Evolutionary conservation across 2,113 vertebrate species (phyloP).

Genomic region (Phalacrocorax aristotelis): DNA sequence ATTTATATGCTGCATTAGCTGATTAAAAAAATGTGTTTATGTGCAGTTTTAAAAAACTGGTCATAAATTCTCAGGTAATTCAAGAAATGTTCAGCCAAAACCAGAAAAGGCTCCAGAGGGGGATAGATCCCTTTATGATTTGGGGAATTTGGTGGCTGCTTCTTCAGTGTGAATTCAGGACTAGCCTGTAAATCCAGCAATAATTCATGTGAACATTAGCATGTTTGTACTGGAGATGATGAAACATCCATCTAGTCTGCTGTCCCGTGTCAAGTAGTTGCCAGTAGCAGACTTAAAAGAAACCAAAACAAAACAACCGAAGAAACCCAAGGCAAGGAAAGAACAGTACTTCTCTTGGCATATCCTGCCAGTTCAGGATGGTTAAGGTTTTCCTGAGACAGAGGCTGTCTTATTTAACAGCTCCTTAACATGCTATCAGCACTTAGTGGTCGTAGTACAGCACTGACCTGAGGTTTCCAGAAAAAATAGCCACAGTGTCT

Average conservation of each 20-base stretch:
- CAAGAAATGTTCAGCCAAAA: constrained; percentile 9
- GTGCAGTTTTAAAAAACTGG: constrained; percentile 19
- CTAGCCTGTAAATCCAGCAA: not conserved
- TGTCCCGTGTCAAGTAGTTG: not conserved
- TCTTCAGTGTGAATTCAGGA: not conserved
- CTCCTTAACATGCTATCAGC: not conserved
- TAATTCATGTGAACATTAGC: not conserved
- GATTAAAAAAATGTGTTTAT: constrained; percentile 45
- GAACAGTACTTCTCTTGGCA: not conserved
- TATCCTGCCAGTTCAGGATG: not conserved
- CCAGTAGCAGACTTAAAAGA: not conserved
- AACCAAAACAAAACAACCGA: not conserved
- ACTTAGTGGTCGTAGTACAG: not conserved
- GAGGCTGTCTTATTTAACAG: not conserved
- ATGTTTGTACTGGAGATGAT: not conserved
- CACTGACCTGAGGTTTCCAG: not conserved
- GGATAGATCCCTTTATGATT: not conserved
- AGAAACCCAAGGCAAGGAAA: not conserved
- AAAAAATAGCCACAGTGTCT: not conserved
- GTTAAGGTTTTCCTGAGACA: not conserved
- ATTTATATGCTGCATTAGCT: constrained; percentile 46
- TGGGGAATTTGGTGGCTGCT: constrained; percentile 6
- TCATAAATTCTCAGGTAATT: constrained; percentile 57
- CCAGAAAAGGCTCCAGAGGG: not conserved
- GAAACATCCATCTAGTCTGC: not conserved